These are phyloP conservation scores for Paracanthobrama guichenoti DNA, from an alignment of 2,113 vertebrate genomes.

Conservation along the genomic window DNA sequence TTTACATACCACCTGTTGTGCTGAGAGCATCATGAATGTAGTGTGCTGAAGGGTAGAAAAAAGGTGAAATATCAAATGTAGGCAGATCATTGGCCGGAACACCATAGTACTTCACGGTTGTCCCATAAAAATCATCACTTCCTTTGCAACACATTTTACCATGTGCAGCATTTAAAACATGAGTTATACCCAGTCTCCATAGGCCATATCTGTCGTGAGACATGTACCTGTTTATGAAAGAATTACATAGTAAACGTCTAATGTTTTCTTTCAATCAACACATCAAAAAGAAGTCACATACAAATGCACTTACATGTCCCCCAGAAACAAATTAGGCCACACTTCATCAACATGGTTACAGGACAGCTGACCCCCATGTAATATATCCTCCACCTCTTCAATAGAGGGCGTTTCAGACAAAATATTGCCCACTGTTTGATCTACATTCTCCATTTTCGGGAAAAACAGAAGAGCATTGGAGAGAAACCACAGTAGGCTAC, in stretches of 20 bases:
- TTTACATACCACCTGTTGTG: conserved; percentile 81
- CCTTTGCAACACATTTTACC: conserved; percentile 86
- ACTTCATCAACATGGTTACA: conserved; percentile 88
- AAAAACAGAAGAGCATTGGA: neutral
- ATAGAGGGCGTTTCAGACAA: conserved; percentile 64
- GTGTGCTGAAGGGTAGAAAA: conserved; percentile 85
- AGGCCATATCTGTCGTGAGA: conserved; percentile 74
- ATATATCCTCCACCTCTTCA: conserved; percentile 81
- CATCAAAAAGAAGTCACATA: neutral
- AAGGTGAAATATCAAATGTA: conserved; percentile 87
- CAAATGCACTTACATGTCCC: conserved; percentile 85
- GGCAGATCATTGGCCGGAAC: conserved; percentile 89
- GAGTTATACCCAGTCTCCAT: conserved; percentile 75
- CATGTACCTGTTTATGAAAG: conserved; percentile 67
- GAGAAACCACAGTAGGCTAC: neutral
- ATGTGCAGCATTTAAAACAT: conserved; percentile 76
- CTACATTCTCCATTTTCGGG: conserved; percentile 23
- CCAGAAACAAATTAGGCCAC: conserved; percentile 89
- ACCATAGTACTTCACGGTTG: conserved; percentile 84
- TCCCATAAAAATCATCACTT: conserved; percentile 87
- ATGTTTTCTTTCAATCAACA: neutral
- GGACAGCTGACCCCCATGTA: conserved; percentile 77
- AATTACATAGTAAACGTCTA: neutral
- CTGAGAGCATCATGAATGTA: conserved; percentile 86
- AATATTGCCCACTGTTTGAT: neutral